phyloP scores from a whole-genome alignment of 2,113 vertebrate genomes.

The Tychaedon coryphoeus region DNA sequence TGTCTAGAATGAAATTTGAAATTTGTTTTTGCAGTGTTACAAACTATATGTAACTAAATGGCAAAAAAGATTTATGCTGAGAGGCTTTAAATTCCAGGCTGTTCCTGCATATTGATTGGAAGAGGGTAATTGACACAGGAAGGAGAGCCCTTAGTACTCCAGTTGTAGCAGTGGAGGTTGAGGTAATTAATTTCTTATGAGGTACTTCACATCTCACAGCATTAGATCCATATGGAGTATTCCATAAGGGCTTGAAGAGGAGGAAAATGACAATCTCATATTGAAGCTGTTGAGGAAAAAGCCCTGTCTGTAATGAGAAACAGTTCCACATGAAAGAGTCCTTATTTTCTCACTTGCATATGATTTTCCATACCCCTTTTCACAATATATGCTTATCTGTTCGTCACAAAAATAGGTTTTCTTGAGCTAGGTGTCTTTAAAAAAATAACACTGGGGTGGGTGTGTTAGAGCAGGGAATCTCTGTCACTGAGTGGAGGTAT shows the following conservation, averaged over 20 bases:
- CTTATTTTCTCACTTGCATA: not conserved
- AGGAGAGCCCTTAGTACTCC: not conserved
- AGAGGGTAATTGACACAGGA: not conserved
- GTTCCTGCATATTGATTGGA: not conserved
- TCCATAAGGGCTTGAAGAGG: not conserved
- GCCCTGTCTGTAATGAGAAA: not conserved
- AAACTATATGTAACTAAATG: not conserved
- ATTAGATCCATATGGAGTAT: not conserved
- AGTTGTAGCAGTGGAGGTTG: not conserved
- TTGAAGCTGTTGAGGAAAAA: not conserved
- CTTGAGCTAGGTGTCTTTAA: not conserved
- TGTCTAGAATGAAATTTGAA: not conserved
- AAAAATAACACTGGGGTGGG: not conserved
- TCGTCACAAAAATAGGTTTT: not conserved
- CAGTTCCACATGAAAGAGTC: not conserved
- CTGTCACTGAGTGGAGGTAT: not conserved
- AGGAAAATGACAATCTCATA: not conserved
- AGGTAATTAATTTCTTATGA: constrained; percentile 11
- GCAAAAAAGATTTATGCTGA: not conserved
- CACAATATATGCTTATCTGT: not conserved
- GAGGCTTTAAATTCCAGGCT: not conserved
- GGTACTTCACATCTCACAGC: not conserved
- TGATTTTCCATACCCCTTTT: not conserved
- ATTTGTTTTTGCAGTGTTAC: not conserved
- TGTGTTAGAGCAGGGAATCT: not conserved